Evolutionary conservation across 2,888 invertebrate genomes (phyloP), one percentile per base, ranked within the genome.

Genomic region (Sesia bembeciformis): DNA sequence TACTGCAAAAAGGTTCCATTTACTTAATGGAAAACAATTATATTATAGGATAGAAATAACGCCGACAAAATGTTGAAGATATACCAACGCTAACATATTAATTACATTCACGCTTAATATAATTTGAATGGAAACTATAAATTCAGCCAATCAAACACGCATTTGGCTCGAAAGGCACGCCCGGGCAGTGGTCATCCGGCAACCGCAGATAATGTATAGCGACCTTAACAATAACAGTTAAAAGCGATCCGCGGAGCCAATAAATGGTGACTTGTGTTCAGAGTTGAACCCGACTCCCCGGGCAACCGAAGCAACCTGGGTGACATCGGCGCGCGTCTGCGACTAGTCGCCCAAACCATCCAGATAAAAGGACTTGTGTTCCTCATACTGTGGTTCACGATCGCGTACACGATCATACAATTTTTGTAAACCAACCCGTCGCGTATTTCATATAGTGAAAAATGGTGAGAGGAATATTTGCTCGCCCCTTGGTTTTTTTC

Each of bases 311-410:
- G 68, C 84, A 88, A 80, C 78, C 88, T 89, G 88, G 88, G 84
- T 75, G 81, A 80, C 66, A 70, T 83, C 64, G 61, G 71, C 54
- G 81, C 76, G 58, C 81, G 82, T 40, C 63, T 84, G 58, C 75
- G 80, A 57, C 76, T 81, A 80, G 81, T 88, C 78, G 85, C 81
- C 68, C 82, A 85, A 62, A 77, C 84, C 66, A 78, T 89, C 62
- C 87, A 84, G 77, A 65, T 86, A 66, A 85, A 85, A 76, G 85
- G 84, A 74, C 79, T 88, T 52, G 83, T 87, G 64, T 89, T 88
- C 70, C 71, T 87, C 43, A 40, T 79, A 51, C 61, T 87, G 58
- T 84, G 87, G 80, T 82, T 81, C 61, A 67, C 65, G 54, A 78
- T 89, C 62, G 79, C 85, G 54, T 85, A 85, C 62, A 63, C 68